Evolutionary conservation across 1,140 invertebrate species (phyloP), one percentile per base, ranked within the genome.

Genomic region (Lordiphosa stackelbergi): DNA sequence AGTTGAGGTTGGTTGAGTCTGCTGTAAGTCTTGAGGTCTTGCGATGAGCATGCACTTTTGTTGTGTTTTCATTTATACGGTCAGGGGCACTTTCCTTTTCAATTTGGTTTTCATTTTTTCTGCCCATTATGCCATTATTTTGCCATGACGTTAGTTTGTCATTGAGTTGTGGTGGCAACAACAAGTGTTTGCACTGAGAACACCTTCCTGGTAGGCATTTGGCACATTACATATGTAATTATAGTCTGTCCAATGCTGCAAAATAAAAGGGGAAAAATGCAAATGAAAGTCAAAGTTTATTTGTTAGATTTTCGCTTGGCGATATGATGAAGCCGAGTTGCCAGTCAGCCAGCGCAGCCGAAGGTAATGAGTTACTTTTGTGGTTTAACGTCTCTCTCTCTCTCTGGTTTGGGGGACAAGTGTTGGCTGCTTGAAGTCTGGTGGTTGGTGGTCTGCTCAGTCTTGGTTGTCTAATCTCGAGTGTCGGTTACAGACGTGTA

Each of bases 221-320:
- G 5, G 6, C 75, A 81, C 81, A 81, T 69, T 42, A 37, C 57
- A 63, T 54, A 46, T 66, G 53, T 79, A 70, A 81, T 78, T 78
- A 78, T 69, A 64, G 58, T 81, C 53, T 69, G 56, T 52, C 48
- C 52, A 52, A 45, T 41, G 53, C 53, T 55, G 45, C 43, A 31
- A 31, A 31, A 31, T 24, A 24, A 24, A 24, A 6, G 22, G 22
- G 5, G 22, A 31, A 31, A 83, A 72, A 81, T 81, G 77, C 57
- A 81, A 81, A 83, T 77, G 77, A 81, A 81, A 81, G 77, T 74
- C 72, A 83, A 81, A 81, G 77, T 66, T 77, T 77, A 81, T 83
- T 84, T 83, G 72, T 83, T 63, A 83, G 77, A 81, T 81, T 81
- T 83, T 54, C 75, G 68, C 72, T 63, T 59, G 56, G 53, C 58